Evolutionary conservation across 2,113 vertebrate genomes (phyloP).

Genomic region (Poeciliopsis prolifica): DNA sequence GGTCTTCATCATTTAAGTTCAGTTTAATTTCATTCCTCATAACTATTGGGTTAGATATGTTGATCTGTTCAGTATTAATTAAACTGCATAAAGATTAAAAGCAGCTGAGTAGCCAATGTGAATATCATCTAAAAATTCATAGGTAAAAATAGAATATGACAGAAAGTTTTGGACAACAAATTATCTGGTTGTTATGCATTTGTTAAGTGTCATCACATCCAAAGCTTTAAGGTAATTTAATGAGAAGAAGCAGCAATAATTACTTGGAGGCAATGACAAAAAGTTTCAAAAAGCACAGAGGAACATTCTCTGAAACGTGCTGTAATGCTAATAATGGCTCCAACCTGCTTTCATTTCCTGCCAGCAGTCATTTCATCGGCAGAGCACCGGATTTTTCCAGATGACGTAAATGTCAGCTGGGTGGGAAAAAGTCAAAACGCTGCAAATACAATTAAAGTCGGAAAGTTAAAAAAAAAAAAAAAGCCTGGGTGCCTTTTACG

Average conservation of each 20-base stretch:
- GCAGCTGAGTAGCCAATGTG: no score
- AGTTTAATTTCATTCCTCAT: no score
- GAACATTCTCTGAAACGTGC: slow-evolving; percentile 2
- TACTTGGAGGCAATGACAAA: background rate
- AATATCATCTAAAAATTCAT: no score
- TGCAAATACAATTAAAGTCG: slow-evolving; percentile 22
- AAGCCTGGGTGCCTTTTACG: slow-evolving; percentile 2
- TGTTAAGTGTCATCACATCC: background rate
- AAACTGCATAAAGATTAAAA: no score
- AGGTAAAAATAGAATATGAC: no score
- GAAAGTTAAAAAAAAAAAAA: background rate
- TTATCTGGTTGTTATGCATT: background rate
- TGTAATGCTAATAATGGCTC: slow-evolving; percentile 2
- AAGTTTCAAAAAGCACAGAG: background rate
- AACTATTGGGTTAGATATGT: no score
- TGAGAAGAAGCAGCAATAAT: background rate
- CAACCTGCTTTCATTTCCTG: slow-evolving; percentile 21
- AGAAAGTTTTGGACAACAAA: no score
- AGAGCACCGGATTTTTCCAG: slow-evolving; percentile 25
- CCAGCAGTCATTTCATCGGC: slow-evolving; percentile 4
- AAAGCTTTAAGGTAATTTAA: background rate
- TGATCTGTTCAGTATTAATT: no score
- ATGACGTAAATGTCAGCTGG: slow-evolving; percentile 37
- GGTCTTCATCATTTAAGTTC: no score
- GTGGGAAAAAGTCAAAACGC: slow-evolving; percentile 18